Evolutionary conservation across 2,888 invertebrate species (phyloP).

Genomic region (Drosophila ezoana): DNA sequence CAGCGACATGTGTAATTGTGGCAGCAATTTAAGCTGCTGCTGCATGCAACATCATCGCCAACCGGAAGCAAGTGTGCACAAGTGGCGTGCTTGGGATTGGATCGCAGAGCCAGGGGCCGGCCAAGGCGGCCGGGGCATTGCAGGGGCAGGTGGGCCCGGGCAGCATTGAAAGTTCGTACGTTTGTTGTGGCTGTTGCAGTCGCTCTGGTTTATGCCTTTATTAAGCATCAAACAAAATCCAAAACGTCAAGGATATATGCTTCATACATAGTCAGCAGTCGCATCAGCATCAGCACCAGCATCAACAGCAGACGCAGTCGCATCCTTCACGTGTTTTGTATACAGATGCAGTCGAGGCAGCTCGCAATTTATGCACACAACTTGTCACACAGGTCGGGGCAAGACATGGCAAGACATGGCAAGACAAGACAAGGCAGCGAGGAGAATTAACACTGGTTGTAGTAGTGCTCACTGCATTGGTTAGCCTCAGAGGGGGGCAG

Average conservation of each 20-base stretch:
- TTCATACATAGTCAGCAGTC: conserved; percentile 70
- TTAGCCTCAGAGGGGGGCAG: conserved; percentile 34
- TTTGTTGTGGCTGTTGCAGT: conserved; percentile 31
- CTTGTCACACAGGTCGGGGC: conserved; percentile 62
- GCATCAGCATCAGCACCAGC: conserved; percentile 39
- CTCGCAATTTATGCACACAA: conserved; percentile 76
- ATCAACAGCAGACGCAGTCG: conserved; percentile 37
- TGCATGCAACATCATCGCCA: conserved; percentile 66
- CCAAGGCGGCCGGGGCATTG: too few relatives aligned
- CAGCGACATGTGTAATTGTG: conserved; percentile 77
- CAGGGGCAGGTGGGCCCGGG: neutral
- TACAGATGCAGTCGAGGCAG: conserved; percentile 66
- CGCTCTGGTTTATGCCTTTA: conserved; percentile 69
- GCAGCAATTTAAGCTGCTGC: conserved; percentile 72
- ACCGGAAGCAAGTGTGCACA: conserved; percentile 72
- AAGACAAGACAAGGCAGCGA: conserved; percentile 6
- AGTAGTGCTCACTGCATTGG: conserved; percentile 50
- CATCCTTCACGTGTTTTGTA: conserved; percentile 78
- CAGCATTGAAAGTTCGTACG: conserved; percentile 61
- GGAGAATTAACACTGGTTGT: neutral
- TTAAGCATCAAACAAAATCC: conserved; percentile 79
- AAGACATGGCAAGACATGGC: conserved; percentile 30
- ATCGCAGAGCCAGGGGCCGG: conserved; percentile 14
- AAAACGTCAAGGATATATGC: conserved; percentile 74
- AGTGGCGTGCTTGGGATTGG: conserved; percentile 58